Conservation (phyloP, 35 echinoderm and acorn worm species). For the Diadema setosum region DNA sequence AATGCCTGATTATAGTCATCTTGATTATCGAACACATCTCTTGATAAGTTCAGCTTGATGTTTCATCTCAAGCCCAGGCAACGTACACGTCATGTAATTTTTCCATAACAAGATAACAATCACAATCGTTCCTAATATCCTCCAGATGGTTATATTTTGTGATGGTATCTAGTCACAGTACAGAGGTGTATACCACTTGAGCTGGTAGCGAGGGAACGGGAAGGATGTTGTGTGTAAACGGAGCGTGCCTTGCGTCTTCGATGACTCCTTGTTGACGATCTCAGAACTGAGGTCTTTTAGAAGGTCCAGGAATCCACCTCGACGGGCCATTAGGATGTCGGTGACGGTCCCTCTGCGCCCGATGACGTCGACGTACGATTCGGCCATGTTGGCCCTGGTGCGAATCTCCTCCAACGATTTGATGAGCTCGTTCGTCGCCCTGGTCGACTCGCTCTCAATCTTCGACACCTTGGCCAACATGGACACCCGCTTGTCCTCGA, state of each 20-base stretch:
- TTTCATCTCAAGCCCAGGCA: no score
- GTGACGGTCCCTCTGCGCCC: neutral
- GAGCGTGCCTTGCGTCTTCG: neutral
- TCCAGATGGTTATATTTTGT: no score
- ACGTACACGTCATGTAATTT: no score
- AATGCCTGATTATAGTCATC: no score
- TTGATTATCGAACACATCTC: no score
- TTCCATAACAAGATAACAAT: no score
- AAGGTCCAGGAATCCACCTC: neutral
- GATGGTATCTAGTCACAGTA: neutral
- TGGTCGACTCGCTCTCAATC: neutral
- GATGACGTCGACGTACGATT: neutral
- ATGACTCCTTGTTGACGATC: neutral
- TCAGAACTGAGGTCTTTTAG: neutral
- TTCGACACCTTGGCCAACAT: slow-evolving; percentile 3
- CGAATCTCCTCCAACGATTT: neutral
- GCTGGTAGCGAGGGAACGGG: slow-evolving; percentile 1
- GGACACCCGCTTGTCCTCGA: slow-evolving; percentile 1
- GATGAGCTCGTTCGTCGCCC: slow-evolving; percentile 5
- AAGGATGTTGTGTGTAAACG: neutral
- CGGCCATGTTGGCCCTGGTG: neutral
- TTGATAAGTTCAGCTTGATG: no score
- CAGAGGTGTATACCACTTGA: neutral
- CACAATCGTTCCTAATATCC: no score
- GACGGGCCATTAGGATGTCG: neutral